Conservation (phyloP, 2,113 vertebrate species). For the Zosterops hypoxanthus region DNA sequence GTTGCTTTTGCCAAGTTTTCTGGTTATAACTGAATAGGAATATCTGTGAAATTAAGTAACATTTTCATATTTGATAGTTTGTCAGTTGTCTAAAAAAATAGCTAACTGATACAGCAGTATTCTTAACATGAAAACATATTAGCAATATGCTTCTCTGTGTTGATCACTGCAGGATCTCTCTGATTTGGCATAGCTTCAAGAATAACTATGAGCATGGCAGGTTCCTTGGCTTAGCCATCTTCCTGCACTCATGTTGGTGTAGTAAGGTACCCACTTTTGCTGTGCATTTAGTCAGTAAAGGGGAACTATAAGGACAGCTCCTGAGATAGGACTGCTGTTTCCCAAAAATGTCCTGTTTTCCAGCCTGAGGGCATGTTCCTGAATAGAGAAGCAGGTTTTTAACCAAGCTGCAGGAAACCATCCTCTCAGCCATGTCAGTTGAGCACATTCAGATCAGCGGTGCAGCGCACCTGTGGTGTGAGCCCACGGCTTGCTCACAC, state of each 20-base stretch:
- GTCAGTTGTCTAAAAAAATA: background rate
- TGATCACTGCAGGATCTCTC: background rate
- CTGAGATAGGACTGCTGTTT: background rate
- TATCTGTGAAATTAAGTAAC: slow-evolving; percentile 45
- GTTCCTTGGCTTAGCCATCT: background rate
- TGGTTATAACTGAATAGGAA: background rate
- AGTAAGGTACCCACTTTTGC: background rate
- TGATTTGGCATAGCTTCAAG: background rate
- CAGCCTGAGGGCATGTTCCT: background rate
- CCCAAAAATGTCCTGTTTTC: background rate
- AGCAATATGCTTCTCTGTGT: background rate
- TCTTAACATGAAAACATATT: slow-evolving; percentile 9
- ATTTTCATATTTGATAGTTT: slow-evolving; percentile 10
- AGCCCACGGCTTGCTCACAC: rapidly evolving
- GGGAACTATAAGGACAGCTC: background rate
- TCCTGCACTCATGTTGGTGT: background rate
- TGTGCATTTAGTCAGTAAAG: background rate
- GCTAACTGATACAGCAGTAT: background rate
- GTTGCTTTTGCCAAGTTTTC: slow-evolving; percentile 34
- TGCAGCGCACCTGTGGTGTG: rapidly evolving
- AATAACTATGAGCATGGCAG: background rate
- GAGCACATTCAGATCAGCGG: background rate
- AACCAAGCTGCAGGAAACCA: background rate
- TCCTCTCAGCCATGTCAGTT: background rate
- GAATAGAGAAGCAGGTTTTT: background rate